A percentile compares a stretch with the other conserved stretches of the same genome.
These are phyloP conservation scores for Phaethornis superciliosus DNA, from an alignment of 2,113 vertebrate species.

Conservation along the genomic window DNA sequence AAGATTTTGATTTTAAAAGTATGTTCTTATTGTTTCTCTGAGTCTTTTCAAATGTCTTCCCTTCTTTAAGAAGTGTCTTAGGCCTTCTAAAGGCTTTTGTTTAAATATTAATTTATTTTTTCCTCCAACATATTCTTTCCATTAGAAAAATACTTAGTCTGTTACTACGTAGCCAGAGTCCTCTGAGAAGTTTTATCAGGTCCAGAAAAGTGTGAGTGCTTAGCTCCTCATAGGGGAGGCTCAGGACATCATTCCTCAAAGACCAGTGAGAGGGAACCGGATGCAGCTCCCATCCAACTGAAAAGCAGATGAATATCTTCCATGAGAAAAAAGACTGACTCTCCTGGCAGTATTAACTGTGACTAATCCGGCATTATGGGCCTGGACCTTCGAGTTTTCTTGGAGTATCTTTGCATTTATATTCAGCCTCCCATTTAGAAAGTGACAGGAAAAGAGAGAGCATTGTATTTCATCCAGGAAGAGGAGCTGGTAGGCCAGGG, in stretches of 20 bases:
- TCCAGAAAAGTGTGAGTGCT: background rate
- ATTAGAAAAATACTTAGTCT: background rate
- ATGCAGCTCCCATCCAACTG: background rate
- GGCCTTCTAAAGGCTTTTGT: background rate
- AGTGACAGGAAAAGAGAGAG: background rate
- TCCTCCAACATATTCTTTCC: background rate
- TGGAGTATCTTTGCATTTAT: background rate
- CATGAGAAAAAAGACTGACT: background rate
- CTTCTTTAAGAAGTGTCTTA: background rate
- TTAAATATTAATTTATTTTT: slow-evolving; percentile 40
- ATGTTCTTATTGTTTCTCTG: slow-evolving; percentile 24
- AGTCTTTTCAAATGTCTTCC: slow-evolving; percentile 12
- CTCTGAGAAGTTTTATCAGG: background rate
- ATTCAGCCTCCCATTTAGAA: background rate
- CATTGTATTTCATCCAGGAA: background rate
- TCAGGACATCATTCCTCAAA: background rate
- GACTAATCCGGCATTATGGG: background rate
- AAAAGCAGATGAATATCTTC: background rate
- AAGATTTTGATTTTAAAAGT: slow-evolving; percentile 55
- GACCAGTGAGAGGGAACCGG: background rate
- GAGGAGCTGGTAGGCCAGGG: background rate
- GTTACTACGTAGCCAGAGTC: background rate
- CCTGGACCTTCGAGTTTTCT: background rate
- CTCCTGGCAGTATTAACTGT: background rate
- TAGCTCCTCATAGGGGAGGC: background rate